Evolutionary conservation across 1,140 invertebrate species (phyloP).

Genomic region (Tetraneura akinire): DNA sequence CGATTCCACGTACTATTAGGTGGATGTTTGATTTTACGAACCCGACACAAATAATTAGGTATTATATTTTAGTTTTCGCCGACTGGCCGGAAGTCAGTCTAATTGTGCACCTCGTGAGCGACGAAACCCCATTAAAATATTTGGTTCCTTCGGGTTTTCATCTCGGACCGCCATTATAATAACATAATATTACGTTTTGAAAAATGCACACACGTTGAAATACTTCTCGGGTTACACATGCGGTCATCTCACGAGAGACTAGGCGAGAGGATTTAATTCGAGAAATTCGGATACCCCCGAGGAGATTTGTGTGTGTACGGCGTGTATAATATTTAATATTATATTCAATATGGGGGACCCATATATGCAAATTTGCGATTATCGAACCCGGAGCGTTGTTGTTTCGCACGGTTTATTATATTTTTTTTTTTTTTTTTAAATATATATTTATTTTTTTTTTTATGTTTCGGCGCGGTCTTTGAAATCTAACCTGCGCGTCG

Average conservation of each 20-base stretch:
- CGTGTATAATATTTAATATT: not conserved
- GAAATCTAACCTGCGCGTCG: not conserved
- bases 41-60: too few relatives aligned
- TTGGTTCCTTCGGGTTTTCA: not conserved
- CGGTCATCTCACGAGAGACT: not conserved
- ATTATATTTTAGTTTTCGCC: not conserved
- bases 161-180: not conserved
- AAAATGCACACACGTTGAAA: not conserved
- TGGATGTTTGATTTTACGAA: too few relatives aligned
- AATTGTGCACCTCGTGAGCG: not conserved
- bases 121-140: constrained; percentile 22
- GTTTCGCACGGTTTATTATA: not conserved
- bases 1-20: too few relatives aligned
- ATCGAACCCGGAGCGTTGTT: not conserved
- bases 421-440: not conserved
- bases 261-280: not conserved
- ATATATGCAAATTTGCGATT: too few relatives aligned
- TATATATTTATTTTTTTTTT: too few relatives aligned
- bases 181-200: not conserved
- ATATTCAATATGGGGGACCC: not conserved
- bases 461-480: not conserved
- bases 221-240: constrained; percentile 22
- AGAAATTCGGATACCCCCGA: not conserved
- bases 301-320: not conserved
- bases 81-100: constrained; percentile 37